Evolutionary conservation across 2,113 vertebrate species (phyloP).

Genomic region (Rafetus swinhoei): DNA sequence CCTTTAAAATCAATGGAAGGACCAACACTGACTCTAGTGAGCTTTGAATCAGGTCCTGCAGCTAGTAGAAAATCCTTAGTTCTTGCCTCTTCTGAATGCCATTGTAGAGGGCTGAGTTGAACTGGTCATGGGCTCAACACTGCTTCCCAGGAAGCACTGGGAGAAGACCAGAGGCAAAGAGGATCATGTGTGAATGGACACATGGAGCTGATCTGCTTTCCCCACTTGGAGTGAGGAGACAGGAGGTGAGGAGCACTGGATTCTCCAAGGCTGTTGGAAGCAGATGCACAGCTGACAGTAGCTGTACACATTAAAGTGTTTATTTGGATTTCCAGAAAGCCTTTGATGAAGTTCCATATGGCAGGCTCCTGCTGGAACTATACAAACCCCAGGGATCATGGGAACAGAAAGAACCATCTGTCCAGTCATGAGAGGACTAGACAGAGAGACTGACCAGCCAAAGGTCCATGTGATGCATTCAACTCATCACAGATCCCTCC

Average conservation of each 20-base stretch:
- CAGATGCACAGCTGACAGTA: neutral
- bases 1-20: neutral
- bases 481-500: constrained; percentile 52
- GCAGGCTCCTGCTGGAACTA: neutral
- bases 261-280: neutral
- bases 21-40: neutral
- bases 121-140: neutral
- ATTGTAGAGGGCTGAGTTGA: neutral
- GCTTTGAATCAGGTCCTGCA: neutral
- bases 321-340: constrained; percentile 59
- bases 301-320: neutral
- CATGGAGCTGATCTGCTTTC: neutral
- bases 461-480: neutral
- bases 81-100: neutral
- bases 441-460: neutral
- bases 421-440: neutral
- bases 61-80: neutral
- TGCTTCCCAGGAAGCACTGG: neutral
- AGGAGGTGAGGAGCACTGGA: neutral
- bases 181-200: neutral
- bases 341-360: constrained; percentile 46
- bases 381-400: constrained; percentile 37
- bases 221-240: neutral
- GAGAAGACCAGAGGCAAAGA: neutral
- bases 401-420: neutral